Percentiles rank a stretch among this genome's conserved stretches.
phyloP scores from a whole-genome alignment of 2,113 vertebrate genomes.

The Petroica traversi region DNA sequence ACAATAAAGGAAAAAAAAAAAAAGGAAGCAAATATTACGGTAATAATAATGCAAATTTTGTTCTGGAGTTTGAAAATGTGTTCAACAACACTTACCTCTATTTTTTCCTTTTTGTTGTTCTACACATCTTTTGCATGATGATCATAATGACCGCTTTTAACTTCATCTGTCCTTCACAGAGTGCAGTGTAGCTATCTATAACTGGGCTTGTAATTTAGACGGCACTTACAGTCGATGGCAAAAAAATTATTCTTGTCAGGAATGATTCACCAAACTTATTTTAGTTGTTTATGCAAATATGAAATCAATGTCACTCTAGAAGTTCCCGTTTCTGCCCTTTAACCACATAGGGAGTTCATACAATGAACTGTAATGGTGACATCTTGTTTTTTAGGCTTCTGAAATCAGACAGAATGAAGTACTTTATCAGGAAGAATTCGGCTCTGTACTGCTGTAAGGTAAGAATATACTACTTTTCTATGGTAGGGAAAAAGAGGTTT shows the following conservation, averaged over 20 bases:
- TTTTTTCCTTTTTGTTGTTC: not conserved
- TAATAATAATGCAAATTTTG: not conserved
- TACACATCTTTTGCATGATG: not conserved
- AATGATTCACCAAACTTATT: conserved; percentile 37
- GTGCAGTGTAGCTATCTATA: not conserved
- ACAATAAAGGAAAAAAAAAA: not conserved
- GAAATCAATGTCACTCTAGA: not conserved
- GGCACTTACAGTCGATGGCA: not conserved
- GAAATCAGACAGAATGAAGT: not conserved
- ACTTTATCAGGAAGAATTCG: not conserved
- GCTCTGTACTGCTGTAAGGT: not conserved
- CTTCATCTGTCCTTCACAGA: not conserved
- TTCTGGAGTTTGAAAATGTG: not conserved
- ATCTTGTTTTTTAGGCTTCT: not conserved
- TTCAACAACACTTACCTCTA: not conserved
- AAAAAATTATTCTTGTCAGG: not conserved
- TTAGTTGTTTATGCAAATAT: conserved; percentile 18
- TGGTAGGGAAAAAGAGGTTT: not conserved
- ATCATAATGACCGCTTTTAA: not conserved
- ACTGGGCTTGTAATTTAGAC: not conserved
- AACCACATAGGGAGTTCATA: not conserved
- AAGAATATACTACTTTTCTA: not conserved
- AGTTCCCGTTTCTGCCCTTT: not conserved
- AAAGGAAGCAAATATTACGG: fast-evolving
- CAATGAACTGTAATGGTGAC: not conserved